Evolutionary conservation across 37 sponge, comb jelly and placozoan species (phyloP).

Genomic region (Halichondria panicea): DNA sequence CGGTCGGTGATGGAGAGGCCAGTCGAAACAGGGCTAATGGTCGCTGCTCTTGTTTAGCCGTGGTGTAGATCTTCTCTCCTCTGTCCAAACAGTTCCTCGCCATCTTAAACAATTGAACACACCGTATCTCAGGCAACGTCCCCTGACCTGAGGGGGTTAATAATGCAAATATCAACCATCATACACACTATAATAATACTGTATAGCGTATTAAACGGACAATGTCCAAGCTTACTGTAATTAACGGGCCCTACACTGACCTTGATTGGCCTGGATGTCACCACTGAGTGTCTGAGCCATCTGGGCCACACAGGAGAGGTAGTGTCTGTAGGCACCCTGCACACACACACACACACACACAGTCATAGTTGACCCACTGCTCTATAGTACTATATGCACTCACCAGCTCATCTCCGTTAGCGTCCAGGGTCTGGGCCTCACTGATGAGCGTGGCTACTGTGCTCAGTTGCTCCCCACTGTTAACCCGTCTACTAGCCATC

Average conservation of each 20-base stretch:
- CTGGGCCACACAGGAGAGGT: slow-evolving; percentile 39
- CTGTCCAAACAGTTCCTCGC: slow-evolving; percentile 65
- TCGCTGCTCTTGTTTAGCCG: slow-evolving; percentile 17
- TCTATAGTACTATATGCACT: background rate
- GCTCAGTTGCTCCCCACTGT: slow-evolving; percentile 20
- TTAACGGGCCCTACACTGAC: background rate
- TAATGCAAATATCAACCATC: background rate
- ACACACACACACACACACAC: slow-evolving; percentile 11
- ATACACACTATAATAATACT: background rate
- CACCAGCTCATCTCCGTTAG: slow-evolving; percentile 47
- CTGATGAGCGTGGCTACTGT: slow-evolving; percentile 20
- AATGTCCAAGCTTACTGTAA: background rate
- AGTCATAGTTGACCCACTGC: background rate
- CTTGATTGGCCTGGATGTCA: slow-evolving; percentile 34
- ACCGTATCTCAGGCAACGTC: slow-evolving; percentile 14
- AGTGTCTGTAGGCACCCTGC: slow-evolving; percentile 58
- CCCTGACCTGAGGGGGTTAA: slow-evolving; percentile 11
- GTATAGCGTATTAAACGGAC: background rate
- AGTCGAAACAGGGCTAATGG: slow-evolving; percentile 14
- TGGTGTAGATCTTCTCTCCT: slow-evolving; percentile 42
- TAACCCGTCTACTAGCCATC: too few relatives aligned
- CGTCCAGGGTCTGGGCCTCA: slow-evolving; percentile 53
- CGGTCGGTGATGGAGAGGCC: slow-evolving; percentile 15
- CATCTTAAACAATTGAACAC: slow-evolving; percentile 37
- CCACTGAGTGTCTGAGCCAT: slow-evolving; percentile 22